Conservation (phyloP, 1,140 invertebrate genomes). For the Orchestia grillus region DNA sequence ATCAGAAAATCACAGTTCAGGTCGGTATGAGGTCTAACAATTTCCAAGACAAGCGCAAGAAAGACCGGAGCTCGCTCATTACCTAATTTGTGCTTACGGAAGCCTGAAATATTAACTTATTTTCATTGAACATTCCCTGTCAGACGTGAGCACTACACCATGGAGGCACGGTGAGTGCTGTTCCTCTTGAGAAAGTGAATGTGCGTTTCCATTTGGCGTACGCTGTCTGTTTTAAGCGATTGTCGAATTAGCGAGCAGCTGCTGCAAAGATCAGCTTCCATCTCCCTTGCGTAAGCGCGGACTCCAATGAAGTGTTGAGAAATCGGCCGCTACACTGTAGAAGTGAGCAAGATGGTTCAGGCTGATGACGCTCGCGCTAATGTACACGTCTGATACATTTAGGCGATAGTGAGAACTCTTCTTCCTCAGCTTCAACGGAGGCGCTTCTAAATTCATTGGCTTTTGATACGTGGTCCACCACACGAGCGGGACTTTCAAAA, state of each 20-base stretch:
- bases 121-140: neutral
- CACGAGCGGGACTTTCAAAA: no score
- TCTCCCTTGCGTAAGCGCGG: neutral
- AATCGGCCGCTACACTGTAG: neutral
- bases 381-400: constrained; percentile 6
- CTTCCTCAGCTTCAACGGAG: neutral
- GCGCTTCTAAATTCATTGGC: neutral
- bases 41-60: neutral
- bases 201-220: neutral
- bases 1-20: neutral
- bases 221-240: neutral
- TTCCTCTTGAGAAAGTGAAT: neutral
- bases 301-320: neutral
- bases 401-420: neutral
- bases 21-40: neutral
- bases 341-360: neutral
- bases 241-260: neutral
- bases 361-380: neutral
- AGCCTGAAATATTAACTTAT: neutral
- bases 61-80: neutral
- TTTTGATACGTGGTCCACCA: no score
- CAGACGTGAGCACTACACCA: neutral
- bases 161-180: neutral
- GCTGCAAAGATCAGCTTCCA: neutral
- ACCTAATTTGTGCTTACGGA: neutral